These are phyloP conservation scores for Sula dactylatra DNA, from an alignment of 2,113 vertebrate genomes.

Conservation along the genomic window DNA sequence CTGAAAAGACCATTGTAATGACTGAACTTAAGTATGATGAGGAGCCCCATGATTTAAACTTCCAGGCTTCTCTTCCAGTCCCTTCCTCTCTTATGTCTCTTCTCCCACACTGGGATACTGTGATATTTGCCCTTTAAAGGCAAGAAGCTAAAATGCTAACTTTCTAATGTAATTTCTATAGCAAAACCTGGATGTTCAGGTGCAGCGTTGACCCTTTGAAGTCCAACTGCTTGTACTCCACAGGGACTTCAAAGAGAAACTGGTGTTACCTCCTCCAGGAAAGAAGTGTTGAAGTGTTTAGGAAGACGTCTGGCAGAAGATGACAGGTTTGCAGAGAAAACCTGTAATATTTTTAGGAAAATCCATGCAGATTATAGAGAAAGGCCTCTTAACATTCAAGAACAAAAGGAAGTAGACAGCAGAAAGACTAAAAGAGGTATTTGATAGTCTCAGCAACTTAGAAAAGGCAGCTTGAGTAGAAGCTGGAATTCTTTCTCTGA, in stretches of 20 bases:
- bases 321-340: conserved; percentile 40
- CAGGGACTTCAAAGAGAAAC: conserved; percentile 26
- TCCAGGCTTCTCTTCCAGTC: background rate
- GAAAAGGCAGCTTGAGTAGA: background rate
- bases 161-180: conserved; percentile 2
- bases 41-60: background rate
- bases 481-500: background rate
- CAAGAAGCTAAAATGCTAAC: background rate
- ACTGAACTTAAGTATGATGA: background rate
- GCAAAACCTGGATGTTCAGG: background rate
- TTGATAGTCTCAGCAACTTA: background rate
- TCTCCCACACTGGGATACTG: background rate
- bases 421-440: background rate
- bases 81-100: background rate
- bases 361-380: background rate
- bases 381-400: background rate
- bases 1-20: background rate
- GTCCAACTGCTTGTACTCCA: background rate
- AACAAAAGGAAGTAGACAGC: background rate
- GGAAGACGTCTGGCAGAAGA: conserved; percentile 9
- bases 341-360: conserved; percentile 15
- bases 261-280: background rate
- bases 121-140: background rate
- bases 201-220: conserved; percentile 36
- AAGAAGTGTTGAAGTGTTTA: background rate